Evolutionary conservation across 2,888 invertebrate species (phyloP), one percentile per base, ranked within the genome.

Genomic region (Arctia plantaginis): DNA sequence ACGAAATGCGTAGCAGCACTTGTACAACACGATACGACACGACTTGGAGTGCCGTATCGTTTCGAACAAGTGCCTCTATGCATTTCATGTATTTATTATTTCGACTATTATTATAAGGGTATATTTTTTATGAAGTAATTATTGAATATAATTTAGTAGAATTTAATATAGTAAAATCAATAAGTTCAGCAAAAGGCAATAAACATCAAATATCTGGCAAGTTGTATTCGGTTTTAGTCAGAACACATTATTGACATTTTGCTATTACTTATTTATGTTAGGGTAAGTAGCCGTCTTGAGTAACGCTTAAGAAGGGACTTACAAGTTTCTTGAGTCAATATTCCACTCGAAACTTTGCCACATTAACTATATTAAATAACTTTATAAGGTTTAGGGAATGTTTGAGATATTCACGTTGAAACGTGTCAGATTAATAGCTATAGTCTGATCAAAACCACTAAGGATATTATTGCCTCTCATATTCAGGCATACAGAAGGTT

Each of bases 311-410:
- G 74, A 76, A 74, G 68, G 41, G 66, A 68, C 73, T 82, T 77
- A 47, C 55, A 77, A 77, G 76, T 83, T 80, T 72, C 78, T 74
- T 70, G 75, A 81, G 78, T 81, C 82, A 82, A 82, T 82, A 83
- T 81, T 75, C 75, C 77, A 81, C 64, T 81, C 64, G 73, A 73
- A 82, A 82, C 82, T 82, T 83, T 78, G 65, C 55, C 74, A 77
- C 66, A 81, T 81, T 80, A 81, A 83, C 76, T 75, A 78, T 83
- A 83, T 76, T 75, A 76, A 72, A 72, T 78, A 78, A 82, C 70
- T 82, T 82, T 47, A 66, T n/a, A 35, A 44, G 69, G 41, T 55
- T 39, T 55, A 69, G 10, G 39, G 39, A 73, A 35, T 62, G 70
- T 71, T 68, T 84, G 41, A 73, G 64, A 78, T 78, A 74, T 72